Base-by-base conservation (phyloP, 2,888 invertebrate species). In the Tetragonisca angustula region DNA sequence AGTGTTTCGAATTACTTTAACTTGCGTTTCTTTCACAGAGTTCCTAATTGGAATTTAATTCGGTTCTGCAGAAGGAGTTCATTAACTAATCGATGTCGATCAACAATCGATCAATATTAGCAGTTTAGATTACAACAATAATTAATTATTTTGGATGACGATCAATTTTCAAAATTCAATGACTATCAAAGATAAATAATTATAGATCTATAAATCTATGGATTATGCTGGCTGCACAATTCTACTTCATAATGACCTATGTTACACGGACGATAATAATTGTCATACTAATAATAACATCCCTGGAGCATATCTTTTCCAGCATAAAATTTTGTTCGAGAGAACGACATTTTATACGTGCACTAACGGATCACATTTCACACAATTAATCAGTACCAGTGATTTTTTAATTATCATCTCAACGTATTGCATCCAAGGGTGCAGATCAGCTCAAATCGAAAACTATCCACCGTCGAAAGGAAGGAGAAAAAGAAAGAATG, bases 101-200 rank as follows among this genome's bases (percentile, higher is more conserved):
- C 76, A 77, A 81, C 83, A 87, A 27, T 43, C 69, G 68, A 88
- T 83, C 76, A 77, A 81, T 84, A 87, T 11, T 43, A 43, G 9
- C 11, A 9, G 43, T 43, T 43, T 43, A 9, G 9, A 90, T 87
- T 81, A 79, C 68, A 69, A 32, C 81, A 87, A 88, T 82, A 62
- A 68, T 73, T 76, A 79, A 74, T 75, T 84, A 80, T 81, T 84
- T 79, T 62, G 68, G 9, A 68, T 54, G 71, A 82, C 75, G 83
- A 82, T 65, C 79, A 83, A 87, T 89, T 86, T 90, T 80, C 87
- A 86, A 81, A 84, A 79, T 83, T 78, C 78, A 83, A 85, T 83
- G 71, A 71, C 79, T 80, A 78, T 79, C 75, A 83, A 32, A 72
- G 65, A 72, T 36, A 69, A 76, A 68, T 75, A 79, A 62, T 72